Evolutionary conservation across 2,888 invertebrate genomes (phyloP).

Genomic region (Ethmia dodecea): DNA sequence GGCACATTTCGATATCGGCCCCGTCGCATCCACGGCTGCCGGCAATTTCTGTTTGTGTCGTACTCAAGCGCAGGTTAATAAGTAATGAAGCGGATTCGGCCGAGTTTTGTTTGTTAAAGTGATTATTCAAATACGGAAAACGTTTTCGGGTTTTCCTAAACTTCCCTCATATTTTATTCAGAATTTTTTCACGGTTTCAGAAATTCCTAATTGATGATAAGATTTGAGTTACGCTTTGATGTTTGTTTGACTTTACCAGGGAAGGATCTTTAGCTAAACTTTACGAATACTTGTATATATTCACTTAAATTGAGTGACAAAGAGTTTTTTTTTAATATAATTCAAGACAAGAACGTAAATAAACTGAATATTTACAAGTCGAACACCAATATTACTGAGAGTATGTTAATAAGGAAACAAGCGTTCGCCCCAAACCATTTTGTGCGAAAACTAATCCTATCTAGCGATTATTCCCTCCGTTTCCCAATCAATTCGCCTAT

Average conservation of each 20-base stretch:
- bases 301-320: too few relatives aligned
- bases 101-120: conserved; percentile 74
- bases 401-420: conserved; percentile 52
- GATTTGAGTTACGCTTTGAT: conserved; percentile 36
- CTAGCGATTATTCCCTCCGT: conserved; percentile 56
- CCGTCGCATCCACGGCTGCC: conserved; percentile 18
- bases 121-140: conserved; percentile 77
- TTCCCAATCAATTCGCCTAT: conserved; percentile 67
- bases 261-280: too few relatives aligned
- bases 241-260: conserved; percentile 15
- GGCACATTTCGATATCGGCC: conserved; percentile 7
- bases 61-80: conserved; percentile 65
- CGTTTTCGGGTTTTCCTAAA: conserved; percentile 71
- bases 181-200: conserved; percentile 65
- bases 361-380: too few relatives aligned
- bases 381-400: conserved; percentile 25
- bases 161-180: conserved; percentile 75
- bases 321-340: too few relatives aligned
- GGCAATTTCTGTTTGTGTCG: conserved; percentile 42
- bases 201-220: conserved; percentile 61
- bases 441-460: conserved; percentile 60
- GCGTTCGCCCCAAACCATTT: conserved; percentile 32
- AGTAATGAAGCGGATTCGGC: conserved; percentile 68
- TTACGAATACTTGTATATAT: too few relatives aligned
- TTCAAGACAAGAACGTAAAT: too few relatives aligned